Base-by-base conservation (phyloP, 2,888 invertebrate species). In the Cloeon dipterum region DNA sequence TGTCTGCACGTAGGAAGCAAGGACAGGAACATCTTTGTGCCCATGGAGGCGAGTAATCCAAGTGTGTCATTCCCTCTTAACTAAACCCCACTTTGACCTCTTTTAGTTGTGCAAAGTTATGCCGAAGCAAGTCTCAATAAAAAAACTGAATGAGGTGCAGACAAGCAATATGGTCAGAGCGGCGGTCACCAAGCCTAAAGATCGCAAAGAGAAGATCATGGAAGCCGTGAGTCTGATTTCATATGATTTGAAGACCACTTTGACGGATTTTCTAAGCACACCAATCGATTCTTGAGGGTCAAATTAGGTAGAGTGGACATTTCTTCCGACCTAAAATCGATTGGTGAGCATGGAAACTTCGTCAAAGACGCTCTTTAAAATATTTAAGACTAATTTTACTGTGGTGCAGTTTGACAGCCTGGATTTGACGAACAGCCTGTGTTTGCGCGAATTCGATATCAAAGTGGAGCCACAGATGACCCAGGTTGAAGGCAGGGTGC, bases 151-250 rank as follows among this genome's bases (percentile, higher is more conserved):
- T 5, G 79, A 86, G 20, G 61, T 53, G 20, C 93, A 94, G 56
- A 79, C 91, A 0, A 62, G 77, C 0, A 68, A 65, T 1, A 89
- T 98, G 86, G 89, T 96, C 37, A 70, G 60, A 51, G 63, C 67
- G 26, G 82, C 94, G 0, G 93, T 94, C 0, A 75, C 85, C 0
- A 65, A 71, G 1, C 82, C 94, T 0, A 61, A 67, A 7, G 66
- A 60, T 10, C 66, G 96, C 17, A 79, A 83, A 51, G 43, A 55
- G 1, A 89, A 86, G 55, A 94, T 96, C 38, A 66, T 74, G 52
- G 65, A 68, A 35, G 64, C 75, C 40, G 76, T 75, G 49, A 59
- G 58, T 23, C 23, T 23, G 25, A 8, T 23, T 23, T 23, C n/a
- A 23, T n/a, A n/a, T n/a, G n/a, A n/a, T 10, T 10, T 23, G 23